Percentiles rank a stretch among this genome's conserved stretches.
phyloP scores from a whole-genome alignment of 2,797 vertebrate species.

The Pangasius krempfi region DNA sequence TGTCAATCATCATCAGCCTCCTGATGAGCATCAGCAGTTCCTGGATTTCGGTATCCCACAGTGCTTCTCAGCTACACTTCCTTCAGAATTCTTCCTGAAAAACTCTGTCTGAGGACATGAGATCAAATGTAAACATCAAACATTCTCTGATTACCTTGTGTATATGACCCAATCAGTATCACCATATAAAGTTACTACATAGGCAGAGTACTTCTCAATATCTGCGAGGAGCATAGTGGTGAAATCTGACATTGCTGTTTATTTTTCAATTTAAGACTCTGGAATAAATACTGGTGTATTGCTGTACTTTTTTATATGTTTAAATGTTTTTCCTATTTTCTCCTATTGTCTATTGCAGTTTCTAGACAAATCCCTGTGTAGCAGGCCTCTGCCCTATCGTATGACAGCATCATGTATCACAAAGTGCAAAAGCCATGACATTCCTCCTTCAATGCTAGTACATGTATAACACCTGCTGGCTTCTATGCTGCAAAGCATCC shows the following conservation, averaged over 20 bases:
- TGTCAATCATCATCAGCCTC: constrained; percentile 62
- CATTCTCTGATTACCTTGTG: constrained; percentile 40
- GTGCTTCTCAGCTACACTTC: constrained; percentile 29
- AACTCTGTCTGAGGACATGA: constrained; percentile 29
- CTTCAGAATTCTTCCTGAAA: constrained; percentile 33
- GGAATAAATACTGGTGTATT: neutral
- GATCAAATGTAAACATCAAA: constrained; percentile 21
- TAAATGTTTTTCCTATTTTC: neutral
- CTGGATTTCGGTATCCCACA: constrained; percentile 47
- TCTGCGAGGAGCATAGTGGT: neutral
- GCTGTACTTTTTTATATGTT: neutral
- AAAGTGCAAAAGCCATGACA: neutral
- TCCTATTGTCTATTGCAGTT: neutral
- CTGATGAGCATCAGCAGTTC: constrained; percentile 54
- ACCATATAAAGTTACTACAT: constrained; percentile 11
- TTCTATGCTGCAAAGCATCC: neutral
- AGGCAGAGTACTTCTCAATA: constrained; percentile 11
- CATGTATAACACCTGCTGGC: neutral
- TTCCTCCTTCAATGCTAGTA: neutral
- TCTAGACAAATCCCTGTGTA: constrained; percentile 6
- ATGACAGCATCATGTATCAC: neutral
- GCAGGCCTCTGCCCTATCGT: too few relatives aligned
- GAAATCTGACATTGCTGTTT: neutral
- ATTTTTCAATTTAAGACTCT: neutral
- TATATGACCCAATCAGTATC: constrained; percentile 32